Percentiles rank a stretch among this genome's conserved stretches.
These are phyloP conservation scores for Dorcus parallelipipedus DNA, from an alignment of 2,888 invertebrate species.

Conservation along the genomic window DNA sequence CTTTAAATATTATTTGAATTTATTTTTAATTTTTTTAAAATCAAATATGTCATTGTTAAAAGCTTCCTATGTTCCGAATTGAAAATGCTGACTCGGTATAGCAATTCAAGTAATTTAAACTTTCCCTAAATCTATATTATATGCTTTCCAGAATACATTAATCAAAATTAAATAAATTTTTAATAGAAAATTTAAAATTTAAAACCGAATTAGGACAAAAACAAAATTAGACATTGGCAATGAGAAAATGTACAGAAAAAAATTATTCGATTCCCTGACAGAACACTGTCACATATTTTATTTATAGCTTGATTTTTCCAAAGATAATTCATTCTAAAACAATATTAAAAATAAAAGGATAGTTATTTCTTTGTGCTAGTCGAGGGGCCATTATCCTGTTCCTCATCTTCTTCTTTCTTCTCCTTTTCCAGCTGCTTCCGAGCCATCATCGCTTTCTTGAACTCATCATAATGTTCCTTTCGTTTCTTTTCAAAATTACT, in stretches of 20 bases:
- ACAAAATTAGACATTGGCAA: neutral
- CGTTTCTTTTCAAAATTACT: constrained; percentile 3
- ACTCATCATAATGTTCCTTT: constrained; percentile 15
- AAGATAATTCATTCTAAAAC: neutral
- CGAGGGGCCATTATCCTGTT: neutral
- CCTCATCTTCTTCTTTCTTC: neutral
- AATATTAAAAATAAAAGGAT: neutral
- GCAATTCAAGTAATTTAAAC: too few species aligned
- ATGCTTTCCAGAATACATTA: too few species aligned
- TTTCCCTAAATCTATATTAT: too few species aligned
- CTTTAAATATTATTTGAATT: too few species aligned
- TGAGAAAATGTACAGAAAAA: neutral
- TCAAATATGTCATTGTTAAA: too few species aligned
- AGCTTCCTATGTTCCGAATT: too few species aligned
- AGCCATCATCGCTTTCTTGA: constrained; percentile 8
- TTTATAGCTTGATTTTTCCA: too few species aligned
- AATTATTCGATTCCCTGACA: neutral
- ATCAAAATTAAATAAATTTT: too few species aligned
- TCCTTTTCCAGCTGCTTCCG: constrained; percentile 1
- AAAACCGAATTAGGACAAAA: too few species aligned
- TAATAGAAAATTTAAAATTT: too few species aligned
- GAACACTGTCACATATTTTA: neutral
- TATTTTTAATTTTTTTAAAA: too few species aligned
- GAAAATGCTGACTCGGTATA: too few species aligned
- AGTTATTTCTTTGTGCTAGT: neutral